A percentile compares a stretch with the other conserved stretches of the same genome.
phyloP scores from a whole-genome alignment of 2,888 invertebrate species.

The Gandaritis pyraliata region DNA sequence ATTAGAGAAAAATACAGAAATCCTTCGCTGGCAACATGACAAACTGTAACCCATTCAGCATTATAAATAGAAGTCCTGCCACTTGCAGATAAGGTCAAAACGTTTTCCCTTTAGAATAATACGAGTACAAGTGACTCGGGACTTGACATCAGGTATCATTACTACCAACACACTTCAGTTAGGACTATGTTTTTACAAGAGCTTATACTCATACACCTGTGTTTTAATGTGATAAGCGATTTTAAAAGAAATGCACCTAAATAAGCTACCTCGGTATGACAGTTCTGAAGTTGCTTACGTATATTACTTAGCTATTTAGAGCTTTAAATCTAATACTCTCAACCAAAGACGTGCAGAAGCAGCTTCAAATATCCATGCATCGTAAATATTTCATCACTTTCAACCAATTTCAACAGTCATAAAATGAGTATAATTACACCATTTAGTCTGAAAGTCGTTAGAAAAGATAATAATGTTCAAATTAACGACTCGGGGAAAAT shows the following conservation, averaged over 20 bases:
- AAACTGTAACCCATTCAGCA: slow-evolving; percentile 17
- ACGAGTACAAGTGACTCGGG: slow-evolving; percentile 13
- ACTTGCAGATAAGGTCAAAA: slow-evolving; percentile 23
- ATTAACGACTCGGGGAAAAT: slow-evolving; percentile 41
- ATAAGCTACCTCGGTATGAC: no score
- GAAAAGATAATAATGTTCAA: slow-evolving; percentile 47
- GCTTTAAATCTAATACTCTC: no score
- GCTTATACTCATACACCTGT: no score
- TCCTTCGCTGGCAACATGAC: background rate
- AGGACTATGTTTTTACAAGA: no score
- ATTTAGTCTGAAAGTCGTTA: slow-evolving; percentile 48
- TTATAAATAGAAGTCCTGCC: slow-evolving; percentile 20
- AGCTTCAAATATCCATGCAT: slow-evolving; percentile 13
- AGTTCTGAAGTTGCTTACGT: no score
- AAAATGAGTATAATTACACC: slow-evolving; percentile 48
- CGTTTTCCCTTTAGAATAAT: slow-evolving; percentile 17
- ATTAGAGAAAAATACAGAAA: background rate
- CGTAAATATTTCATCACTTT: slow-evolving; percentile 30
- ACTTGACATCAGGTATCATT: background rate
- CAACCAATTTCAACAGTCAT: slow-evolving; percentile 47
- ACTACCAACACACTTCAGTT: background rate
- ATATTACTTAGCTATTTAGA: no score
- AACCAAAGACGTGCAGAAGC: background rate
- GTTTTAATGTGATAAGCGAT: no score
- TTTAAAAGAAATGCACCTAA: no score